A percentile compares a stretch with the other conserved stretches of the same genome.
These are phyloP conservation scores for Emydocephalus ijimae DNA, from an alignment of 2,113 vertebrate genomes.

Conservation along the genomic window DNA sequence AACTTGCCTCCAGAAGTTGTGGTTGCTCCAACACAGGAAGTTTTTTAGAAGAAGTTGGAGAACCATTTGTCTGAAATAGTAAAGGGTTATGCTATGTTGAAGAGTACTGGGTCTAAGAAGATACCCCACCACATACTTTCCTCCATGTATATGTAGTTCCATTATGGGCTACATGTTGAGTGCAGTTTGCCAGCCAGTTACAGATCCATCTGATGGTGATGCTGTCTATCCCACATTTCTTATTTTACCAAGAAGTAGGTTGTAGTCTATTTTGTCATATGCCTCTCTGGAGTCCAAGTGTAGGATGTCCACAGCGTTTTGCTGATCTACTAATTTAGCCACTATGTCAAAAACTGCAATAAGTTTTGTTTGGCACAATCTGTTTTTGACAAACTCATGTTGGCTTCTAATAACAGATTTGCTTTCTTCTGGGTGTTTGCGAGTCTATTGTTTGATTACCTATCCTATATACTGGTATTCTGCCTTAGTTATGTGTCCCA, in stretches of 20 bases:
- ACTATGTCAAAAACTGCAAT: neutral
- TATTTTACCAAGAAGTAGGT: neutral
- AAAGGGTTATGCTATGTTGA: neutral
- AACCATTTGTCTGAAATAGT: too few relatives aligned
- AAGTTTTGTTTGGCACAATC: neutral
- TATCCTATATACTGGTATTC: neutral
- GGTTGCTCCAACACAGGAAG: too few relatives aligned
- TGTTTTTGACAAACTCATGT: neutral
- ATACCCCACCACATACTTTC: neutral
- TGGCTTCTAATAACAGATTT: neutral
- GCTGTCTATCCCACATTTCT: neutral
- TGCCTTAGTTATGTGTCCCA: neutral
- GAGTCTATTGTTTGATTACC: neutral
- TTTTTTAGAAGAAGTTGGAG: too few relatives aligned
- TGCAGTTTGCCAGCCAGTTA: neutral
- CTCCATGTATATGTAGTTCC: neutral
- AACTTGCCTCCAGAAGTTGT: too few relatives aligned
- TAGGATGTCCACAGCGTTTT: neutral
- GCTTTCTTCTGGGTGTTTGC: neutral
- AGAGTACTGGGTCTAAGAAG: neutral
- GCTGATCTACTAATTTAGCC: neutral
- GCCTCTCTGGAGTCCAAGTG: neutral
- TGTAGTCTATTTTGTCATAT: neutral
- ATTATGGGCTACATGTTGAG: neutral
- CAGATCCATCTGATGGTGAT: neutral